These are phyloP conservation scores for Philereme vetulata DNA, from an alignment of 2,888 invertebrate genomes.

Conservation along the genomic window DNA sequence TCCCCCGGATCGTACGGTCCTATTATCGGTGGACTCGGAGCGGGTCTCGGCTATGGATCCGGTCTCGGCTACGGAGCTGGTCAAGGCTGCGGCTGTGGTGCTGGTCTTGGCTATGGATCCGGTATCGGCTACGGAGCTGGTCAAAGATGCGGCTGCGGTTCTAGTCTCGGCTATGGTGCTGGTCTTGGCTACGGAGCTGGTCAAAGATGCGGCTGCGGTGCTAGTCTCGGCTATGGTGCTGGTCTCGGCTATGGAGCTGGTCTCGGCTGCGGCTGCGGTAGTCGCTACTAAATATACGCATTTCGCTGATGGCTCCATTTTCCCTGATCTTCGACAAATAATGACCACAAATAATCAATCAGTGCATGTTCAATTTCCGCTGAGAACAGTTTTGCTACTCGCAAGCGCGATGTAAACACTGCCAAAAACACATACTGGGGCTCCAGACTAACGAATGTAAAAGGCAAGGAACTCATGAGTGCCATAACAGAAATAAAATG, in stretches of 20 bases:
- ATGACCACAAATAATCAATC: background rate
- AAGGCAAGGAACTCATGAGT: no score
- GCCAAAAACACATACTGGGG: no score
- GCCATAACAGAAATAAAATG: no score
- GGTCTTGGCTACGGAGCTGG: slow-evolving; percentile 13
- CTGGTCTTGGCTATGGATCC: slow-evolving; percentile 39
- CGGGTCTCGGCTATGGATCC: no score
- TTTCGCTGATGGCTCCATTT: no score
- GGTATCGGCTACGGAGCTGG: slow-evolving; percentile 7
- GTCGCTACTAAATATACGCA: background rate
- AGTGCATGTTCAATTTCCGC: no score
- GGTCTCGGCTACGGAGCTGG: slow-evolving; percentile 13
- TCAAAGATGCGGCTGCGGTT: slow-evolving; percentile 11
- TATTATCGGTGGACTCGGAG: slow-evolving; percentile 15
- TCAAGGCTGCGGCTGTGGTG: slow-evolving; percentile 36
- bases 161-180: slow-evolving; percentile 2
- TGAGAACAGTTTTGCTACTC: no score
- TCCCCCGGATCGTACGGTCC: slow-evolving; percentile 30
- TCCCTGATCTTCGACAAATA: background rate
- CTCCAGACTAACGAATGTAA: no score
- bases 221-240: slow-evolving; percentile 5
- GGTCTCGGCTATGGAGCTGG: slow-evolving; percentile 14
- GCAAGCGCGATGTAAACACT: no score
- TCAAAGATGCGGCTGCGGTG: slow-evolving; percentile 1
- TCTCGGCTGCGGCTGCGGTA: slow-evolving; percentile 3